phyloP scores from a whole-genome alignment of 2,888 invertebrate species.

The Acrobasis suavella region DNA sequence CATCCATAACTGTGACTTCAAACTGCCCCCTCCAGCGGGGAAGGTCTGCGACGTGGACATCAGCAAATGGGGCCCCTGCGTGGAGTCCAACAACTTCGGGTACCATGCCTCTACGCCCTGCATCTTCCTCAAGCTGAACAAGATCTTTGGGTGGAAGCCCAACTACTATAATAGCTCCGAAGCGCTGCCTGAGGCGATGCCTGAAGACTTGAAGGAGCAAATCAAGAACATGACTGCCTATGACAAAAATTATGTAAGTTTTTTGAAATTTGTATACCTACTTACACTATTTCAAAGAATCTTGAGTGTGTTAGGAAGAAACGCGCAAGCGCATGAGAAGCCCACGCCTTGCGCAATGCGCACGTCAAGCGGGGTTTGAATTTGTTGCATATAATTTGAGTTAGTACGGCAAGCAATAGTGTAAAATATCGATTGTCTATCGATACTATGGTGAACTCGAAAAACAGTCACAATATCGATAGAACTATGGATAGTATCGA shows the following conservation, averaged over 20 bases:
- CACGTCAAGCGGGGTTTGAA: too few species aligned
- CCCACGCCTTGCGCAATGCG: too few species aligned
- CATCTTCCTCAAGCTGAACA: conserved; percentile 96
- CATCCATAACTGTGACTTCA: conserved; percentile 89
- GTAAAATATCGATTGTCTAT: too few species aligned
- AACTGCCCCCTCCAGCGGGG: conserved; percentile 85
- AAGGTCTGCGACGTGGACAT: conserved; percentile 95
- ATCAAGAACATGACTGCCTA: conserved; percentile 81
- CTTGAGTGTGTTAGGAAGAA: too few species aligned
- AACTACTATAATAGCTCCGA: conserved; percentile 89
- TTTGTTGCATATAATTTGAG: too few species aligned
- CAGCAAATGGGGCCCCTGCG: conserved; percentile 90
- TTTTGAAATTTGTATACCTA: too few species aligned
- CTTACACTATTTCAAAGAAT: too few species aligned
- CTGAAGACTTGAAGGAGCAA: conserved; percentile 85
- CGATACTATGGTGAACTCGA: too few species aligned
- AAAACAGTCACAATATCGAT: too few species aligned
- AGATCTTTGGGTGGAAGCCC: conserved; percentile 95
- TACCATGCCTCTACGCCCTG: conserved; percentile 97
- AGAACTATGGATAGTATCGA: too few species aligned
- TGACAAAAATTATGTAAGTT: conserved; percentile 72
- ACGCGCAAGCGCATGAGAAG: too few species aligned
- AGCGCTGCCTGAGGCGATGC: conserved; percentile 89
- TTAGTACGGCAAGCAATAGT: too few species aligned
- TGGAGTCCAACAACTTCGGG: conserved; percentile 92